Evolutionary conservation across 2,888 invertebrate species (phyloP), one percentile per base, ranked within the genome.

Genomic region (Euplexia lucipara): DNA sequence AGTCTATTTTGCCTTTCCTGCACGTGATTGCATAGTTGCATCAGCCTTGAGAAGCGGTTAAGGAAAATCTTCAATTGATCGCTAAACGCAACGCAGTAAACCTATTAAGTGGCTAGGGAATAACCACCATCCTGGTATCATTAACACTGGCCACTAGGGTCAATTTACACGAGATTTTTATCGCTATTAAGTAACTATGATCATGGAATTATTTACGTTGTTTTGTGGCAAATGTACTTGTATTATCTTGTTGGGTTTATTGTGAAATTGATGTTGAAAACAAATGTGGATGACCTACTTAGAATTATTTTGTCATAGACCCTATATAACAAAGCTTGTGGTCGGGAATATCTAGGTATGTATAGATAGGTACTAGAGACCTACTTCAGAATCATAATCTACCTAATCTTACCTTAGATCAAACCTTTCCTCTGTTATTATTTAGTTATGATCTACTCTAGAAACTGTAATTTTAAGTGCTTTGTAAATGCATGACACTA

Each of bases 1-100:
- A 65, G 37, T 42, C 53, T 18, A 70, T 71, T 49, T 62, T 59
- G 35, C 49, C 56, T 73, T 76, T 79, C 71, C 81, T 65, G 71
- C 75, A 42, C 35, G 26, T 63, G 42, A 75, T 63, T 66, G 64
- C 60, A 49, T 61, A 69, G 58, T 66, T 72, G 69, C 62, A 73
- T 59, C 68, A 70, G 41, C 83, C 84, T 82, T 83, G 84, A 52
- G n/a, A 14, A 41, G 42, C 58, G 30, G 67, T 79, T 78, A 76
- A 83, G 84, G 83, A 83, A 82, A 83, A 81, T 78, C 71, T 73
- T 75, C 73, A 78, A 76, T 73, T 75, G 62, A 76, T 78, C 41
- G 54, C 47, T 18, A 49, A 61, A 48, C 54, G 51, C 44, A 52
- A 51, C 61, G 49, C 20, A 42, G 61, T 60, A 69, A 70, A 63